Evolutionary conservation across 64 coral and sea anemone species (phyloP).

Genomic region (Catalaphyllia jardinei): DNA sequence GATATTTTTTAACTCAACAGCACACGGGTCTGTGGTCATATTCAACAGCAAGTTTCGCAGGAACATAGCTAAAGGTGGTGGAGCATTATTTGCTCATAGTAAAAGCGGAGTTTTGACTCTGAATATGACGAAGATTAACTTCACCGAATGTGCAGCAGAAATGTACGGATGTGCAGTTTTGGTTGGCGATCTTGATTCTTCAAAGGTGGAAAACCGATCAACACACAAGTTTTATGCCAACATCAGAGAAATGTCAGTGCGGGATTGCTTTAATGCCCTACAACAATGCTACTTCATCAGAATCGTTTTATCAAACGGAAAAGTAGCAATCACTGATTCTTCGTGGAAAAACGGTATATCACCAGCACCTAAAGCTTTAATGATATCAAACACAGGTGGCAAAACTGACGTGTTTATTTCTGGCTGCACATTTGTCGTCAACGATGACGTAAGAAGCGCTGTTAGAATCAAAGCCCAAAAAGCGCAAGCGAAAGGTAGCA

Average conservation of each 20-base stretch:
- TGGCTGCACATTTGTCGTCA: not conserved
- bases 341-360: not conserved
- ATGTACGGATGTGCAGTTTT: not conserved
- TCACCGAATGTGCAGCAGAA: not conserved
- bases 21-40: not conserved
- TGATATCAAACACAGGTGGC: not conserved
- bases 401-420: not conserved
- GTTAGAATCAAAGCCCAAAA: not conserved
- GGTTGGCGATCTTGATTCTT: not conserved
- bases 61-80: not conserved
- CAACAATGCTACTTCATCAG: not conserved
- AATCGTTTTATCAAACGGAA: not conserved
- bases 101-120: not conserved
- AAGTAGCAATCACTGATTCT: not conserved
- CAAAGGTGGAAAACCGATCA: not conserved
- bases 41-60: not conserved
- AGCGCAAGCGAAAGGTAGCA: not conserved
- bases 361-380: not conserved
- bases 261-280: not conserved
- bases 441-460: not conserved
- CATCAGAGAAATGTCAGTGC: not conserved
- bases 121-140: not conserved
- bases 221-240: not conserved
- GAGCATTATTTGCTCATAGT: slow-evolving; percentile 7
- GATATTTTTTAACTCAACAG: not conserved